These are phyloP conservation scores for Gnathonemus longibarbis DNA, from an alignment of 2,113 vertebrate genomes.

Conservation along the genomic window DNA sequence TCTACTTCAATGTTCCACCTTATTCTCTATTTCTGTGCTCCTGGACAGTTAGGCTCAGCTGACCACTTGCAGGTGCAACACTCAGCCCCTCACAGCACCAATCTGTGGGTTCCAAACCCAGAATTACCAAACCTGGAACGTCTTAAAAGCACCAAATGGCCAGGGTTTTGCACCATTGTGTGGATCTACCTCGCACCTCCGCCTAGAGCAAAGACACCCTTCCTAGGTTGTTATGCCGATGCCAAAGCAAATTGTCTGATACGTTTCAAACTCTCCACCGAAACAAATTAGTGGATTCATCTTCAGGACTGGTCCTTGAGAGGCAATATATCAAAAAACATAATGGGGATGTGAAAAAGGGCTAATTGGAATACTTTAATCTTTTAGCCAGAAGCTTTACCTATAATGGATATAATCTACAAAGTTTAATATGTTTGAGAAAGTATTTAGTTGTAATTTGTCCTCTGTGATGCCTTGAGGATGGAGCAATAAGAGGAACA, in stretches of 20 bases:
- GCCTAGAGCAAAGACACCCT: slow-evolving; percentile 33
- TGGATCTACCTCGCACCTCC: slow-evolving; percentile 33
- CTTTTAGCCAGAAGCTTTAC: slow-evolving; percentile 60
- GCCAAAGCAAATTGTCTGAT: slow-evolving; percentile 44
- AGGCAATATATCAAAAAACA: slow-evolving; percentile 50
- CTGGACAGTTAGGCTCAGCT: background rate
- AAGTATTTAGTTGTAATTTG: slow-evolving; percentile 53
- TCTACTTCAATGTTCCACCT: background rate
- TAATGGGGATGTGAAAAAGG: slow-evolving; percentile 49
- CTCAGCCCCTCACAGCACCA: background rate
- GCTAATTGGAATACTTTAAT: slow-evolving; percentile 58
- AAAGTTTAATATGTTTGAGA: slow-evolving; percentile 54
- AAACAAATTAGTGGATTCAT: slow-evolving; percentile 42
- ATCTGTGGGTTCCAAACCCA: background rate
- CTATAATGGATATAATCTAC: slow-evolving; percentile 61
- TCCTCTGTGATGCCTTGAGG: slow-evolving; percentile 49
- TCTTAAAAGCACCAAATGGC: slow-evolving; percentile 25
- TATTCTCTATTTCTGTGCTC: background rate
- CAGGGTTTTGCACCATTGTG: slow-evolving; percentile 37
- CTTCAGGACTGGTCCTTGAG: slow-evolving; percentile 48
- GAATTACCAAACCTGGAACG: background rate
- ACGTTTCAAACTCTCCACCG: slow-evolving; percentile 55
- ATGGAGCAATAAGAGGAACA: background rate
- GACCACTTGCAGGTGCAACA: background rate
- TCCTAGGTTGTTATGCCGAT: slow-evolving; percentile 48